phyloP scores from a whole-genome alignment of 2,888 invertebrate genomes.

The Atherix ibis region DNA sequence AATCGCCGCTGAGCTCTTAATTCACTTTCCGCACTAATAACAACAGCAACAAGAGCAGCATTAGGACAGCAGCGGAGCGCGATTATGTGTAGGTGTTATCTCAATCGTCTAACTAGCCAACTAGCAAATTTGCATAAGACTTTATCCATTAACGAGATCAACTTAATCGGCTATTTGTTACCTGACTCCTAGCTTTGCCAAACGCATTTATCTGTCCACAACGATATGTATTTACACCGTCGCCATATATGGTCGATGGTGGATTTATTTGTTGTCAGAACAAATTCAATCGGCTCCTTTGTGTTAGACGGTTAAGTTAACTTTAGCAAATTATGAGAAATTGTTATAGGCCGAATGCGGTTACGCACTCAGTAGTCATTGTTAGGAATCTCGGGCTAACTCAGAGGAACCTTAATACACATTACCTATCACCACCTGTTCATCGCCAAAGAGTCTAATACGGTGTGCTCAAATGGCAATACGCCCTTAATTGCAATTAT shows the following conservation, averaged over 20 bases:
- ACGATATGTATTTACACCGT: neutral
- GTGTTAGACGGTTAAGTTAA: neutral
- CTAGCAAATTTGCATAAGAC: conserved; percentile 6
- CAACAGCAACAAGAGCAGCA: too few species aligned
- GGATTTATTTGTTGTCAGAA: too few species aligned
- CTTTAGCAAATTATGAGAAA: neutral
- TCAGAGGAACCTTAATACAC: too few species aligned
- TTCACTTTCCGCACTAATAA: conserved; percentile 6
- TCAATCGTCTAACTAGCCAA: conserved; percentile 3
- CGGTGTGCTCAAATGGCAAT: too few species aligned
- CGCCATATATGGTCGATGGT: too few species aligned
- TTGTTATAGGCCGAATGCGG: neutral
- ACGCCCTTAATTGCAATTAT: too few species aligned
- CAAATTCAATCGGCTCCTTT: too few species aligned
- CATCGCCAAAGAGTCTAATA: too few species aligned
- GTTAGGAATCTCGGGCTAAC: too few species aligned
- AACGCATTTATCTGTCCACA: neutral
- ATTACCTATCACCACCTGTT: too few species aligned
- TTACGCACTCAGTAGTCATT: neutral
- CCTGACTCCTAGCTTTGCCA: neutral
- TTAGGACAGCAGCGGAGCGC: too few species aligned
- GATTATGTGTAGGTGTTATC: conserved; percentile 4
- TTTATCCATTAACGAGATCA: conserved; percentile 7
- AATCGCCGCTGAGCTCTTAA: conserved; percentile 3
- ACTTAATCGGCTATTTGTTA: conserved; percentile 7